Base-by-base conservation (phyloP, 2,888 invertebrate genomes). In the Cataglyphis rosenhaueri region DNA sequence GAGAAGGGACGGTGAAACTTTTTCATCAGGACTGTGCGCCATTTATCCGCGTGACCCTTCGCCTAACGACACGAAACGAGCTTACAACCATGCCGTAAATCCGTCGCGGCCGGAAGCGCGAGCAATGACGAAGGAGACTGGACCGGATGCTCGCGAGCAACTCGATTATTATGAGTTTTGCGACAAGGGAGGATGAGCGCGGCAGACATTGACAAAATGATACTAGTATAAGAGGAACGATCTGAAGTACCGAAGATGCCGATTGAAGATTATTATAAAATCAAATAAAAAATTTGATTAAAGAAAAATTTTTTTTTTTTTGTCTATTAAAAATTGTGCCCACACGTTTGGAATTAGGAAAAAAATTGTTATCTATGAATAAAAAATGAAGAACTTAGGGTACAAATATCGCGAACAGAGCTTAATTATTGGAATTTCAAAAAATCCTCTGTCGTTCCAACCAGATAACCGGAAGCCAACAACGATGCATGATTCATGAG, bases 401-500 rank as follows among this genome's bases (percentile, higher is more conserved):
- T 15, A 32, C 0, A 32, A 3, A 35, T 21, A 12, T 10, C 5
- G 41, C 65, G 1, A n/a, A 64, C n/a, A n/a, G 12, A 9, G 65
- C 18, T 61, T 29, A 65, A 41, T 41, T 44, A 25, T 21, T 65
- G 18, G 25, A 15, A 41, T 44, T 65, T 25, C 15, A 25, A 65
- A 32, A 12, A 59, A 59, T 15, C 29, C 29, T 1, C 12, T 35
- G 38, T 35, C 44, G 74, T 59, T 32, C 15, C 70, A 66, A 62
- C 10, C 35, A 83, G 81, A 85, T 87, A 85, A 82, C 90, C 84
- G 91, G 90, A 91, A 89, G 86, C 85, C 86, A 65, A 81, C 87
- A 79, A 87, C 89, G 89, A 89, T 91, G 90, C 90, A 91, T 92
- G 89, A 92, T 91, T 92, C 91, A 92, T 89, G 89, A 90, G 82